Evolutionary conservation across 2,888 invertebrate genomes (phyloP).

Genomic region (Zygothrica quintamaculata): DNA sequence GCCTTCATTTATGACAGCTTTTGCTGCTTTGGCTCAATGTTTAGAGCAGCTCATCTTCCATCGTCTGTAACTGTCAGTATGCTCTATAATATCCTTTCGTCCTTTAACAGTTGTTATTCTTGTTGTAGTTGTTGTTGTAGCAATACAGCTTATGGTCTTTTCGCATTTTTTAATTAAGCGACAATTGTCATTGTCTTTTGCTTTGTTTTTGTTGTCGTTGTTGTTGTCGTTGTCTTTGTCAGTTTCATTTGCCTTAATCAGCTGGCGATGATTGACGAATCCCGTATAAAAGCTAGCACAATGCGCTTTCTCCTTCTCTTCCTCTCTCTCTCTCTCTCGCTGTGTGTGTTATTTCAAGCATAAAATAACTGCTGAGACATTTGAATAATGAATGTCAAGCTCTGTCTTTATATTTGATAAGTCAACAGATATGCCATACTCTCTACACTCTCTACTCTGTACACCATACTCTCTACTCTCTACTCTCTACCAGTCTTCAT

Average conservation of each 20-base stretch:
- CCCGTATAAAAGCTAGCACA: constrained; percentile 58
- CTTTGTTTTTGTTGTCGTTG: constrained; percentile 33
- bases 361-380: constrained; percentile 44
- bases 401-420: constrained; percentile 22
- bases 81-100: no score
- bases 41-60: no score
- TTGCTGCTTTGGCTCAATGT: constrained; percentile 15
- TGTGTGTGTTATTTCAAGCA: no score
- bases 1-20: constrained; percentile 31
- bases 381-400: constrained; percentile 62
- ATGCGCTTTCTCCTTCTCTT: constrained; percentile 9
- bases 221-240: constrained; percentile 32
- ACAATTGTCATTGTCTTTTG: constrained; percentile 39
- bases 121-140: not conserved
- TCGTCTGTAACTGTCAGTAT: constrained; percentile 30
- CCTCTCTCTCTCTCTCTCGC: constrained; percentile 14
- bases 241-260: constrained; percentile 34
- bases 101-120: no score
- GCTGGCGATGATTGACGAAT: constrained; percentile 49
- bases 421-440: constrained; percentile 23
- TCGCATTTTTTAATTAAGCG: constrained; percentile 57
- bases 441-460: no score
- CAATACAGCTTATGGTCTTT: constrained; percentile 14
- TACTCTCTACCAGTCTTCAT: not conserved
- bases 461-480: no score